Percentiles rank a stretch among this genome's conserved stretches.
Evolutionary conservation across 2,888 invertebrate species (phyloP).

Genomic region (Diogma glabrata): DNA sequence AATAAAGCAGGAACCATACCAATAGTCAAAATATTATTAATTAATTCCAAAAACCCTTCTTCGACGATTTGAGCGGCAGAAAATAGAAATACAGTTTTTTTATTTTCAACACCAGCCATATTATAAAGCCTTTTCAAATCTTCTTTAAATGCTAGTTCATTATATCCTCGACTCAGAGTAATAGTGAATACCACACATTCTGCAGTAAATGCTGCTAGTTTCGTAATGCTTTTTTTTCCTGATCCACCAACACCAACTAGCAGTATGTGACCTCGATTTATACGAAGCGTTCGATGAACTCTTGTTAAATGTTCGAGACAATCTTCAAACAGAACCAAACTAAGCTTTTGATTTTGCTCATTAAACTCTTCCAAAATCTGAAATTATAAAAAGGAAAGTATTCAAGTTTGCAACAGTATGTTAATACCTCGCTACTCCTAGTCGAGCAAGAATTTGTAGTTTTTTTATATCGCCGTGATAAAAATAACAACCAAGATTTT

Average conservation of each 20-base stretch:
- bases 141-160: constrained; percentile 69
- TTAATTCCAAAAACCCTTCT: constrained; percentile 76
- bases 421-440: too few species aligned
- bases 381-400: too few species aligned
- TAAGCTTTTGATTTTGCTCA: constrained; percentile 59
- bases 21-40: constrained; percentile 84
- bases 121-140: constrained; percentile 73
- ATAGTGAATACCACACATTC: constrained; percentile 75
- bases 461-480: too few species aligned
- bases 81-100: constrained; percentile 71
- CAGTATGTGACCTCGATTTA: constrained; percentile 72
- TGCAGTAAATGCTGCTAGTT: constrained; percentile 73
- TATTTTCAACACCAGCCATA: constrained; percentile 65
- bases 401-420: too few species aligned
- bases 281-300: constrained; percentile 71
- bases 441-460: too few species aligned
- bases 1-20: constrained; percentile 81
- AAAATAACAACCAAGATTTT: not conserved
- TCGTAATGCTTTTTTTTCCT: constrained; percentile 74
- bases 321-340: constrained; percentile 81
- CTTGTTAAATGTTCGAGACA: constrained; percentile 84
- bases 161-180: constrained; percentile 72
- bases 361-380: constrained; percentile 79
- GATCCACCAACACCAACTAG: constrained; percentile 83
- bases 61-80: constrained; percentile 71